A percentile compares a stretch with the other conserved stretches of the same genome.
Conservation (phyloP, 1,140 invertebrate species). For the Ylistrum balloti region DNA sequence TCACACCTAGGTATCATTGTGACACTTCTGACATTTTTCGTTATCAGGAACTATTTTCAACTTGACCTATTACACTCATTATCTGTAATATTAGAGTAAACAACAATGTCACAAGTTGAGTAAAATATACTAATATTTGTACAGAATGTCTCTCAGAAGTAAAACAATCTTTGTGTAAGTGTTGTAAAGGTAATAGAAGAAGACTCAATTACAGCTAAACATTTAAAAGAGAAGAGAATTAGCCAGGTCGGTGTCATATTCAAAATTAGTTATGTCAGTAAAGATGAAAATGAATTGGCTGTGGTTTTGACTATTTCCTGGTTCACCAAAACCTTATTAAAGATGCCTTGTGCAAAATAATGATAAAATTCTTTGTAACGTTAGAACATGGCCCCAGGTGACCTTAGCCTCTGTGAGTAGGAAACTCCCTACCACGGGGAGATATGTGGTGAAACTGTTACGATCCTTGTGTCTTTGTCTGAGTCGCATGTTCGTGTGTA, state of each 20-base stretch:
- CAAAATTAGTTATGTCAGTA: slow-evolving; percentile 20
- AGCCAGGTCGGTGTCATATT: background rate
- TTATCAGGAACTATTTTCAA: background rate
- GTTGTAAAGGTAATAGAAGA: background rate
- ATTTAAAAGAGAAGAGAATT: background rate
- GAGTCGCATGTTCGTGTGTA: background rate
- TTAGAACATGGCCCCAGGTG: background rate
- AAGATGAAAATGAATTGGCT: background rate
- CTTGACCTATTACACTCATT: background rate
- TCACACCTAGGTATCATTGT: too few species aligned
- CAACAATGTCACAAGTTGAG: background rate
- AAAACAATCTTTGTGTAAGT: background rate
- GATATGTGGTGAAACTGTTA: background rate
- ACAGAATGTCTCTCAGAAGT: background rate
- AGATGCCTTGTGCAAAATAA: slow-evolving; percentile 24
- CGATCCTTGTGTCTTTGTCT: background rate
- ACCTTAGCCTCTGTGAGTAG: background rate
- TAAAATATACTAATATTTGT: background rate
- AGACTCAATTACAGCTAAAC: background rate
- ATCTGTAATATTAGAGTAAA: background rate
- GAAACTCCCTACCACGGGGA: background rate
- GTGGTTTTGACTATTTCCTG: background rate
- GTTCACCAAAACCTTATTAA: background rate
- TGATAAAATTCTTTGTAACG: slow-evolving; percentile 35
- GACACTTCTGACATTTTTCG: background rate